Evolutionary conservation across 2,797 vertebrate genomes (phyloP), one percentile per base, ranked within the genome.

Genomic region (Pseudochaenichthys georgianus): DNA sequence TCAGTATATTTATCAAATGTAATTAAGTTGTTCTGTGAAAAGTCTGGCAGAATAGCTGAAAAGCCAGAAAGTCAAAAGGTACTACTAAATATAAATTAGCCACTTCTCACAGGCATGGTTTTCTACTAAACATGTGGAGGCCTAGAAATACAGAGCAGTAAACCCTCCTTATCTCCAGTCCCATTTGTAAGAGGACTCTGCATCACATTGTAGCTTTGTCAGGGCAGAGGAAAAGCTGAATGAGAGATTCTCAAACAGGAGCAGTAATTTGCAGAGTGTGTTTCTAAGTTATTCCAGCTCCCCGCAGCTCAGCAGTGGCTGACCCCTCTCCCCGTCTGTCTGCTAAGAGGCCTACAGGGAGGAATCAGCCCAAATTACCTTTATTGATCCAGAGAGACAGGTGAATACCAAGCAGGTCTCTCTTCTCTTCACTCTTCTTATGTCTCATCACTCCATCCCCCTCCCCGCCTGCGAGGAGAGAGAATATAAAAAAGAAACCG

Each of bases 361-460:
- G 87, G 92, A 93, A 94, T 94, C 93, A 93, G 88, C 88, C 89
- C 90, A 94, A 94, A 94, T 94, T 93, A 94, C 92, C 93, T 93
- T 92, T 92, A 94, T 94, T 93, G 93, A 94, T 94, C 93, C 91
- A 78, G 87, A 81, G 91, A 94, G 89, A 94, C 93, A 94, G 93
- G 93, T 94, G 93, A 93, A 94, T 94, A 94, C 91, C 87, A 94
- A 94, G 80, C 91, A 94, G 93, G 84, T 77, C 89, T 83, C 81
- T 86, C 82, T 78, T 87, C 79, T 77, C 83, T 81, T 83, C 82
- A 68, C 81, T 87, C 78, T 55, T 80, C 85, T 89, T 84, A 82
- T 82, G 81, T 68, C 76, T 87, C 81, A 78, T 86, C 83, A 66
- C 80, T 72, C 81, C 70, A 70, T 21, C 79, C 77, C 55, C 75